Evolutionary conservation across 2,888 invertebrate species (phyloP), one percentile per base, ranked within the genome.

Genomic region (Maniola hyperantus): DNA sequence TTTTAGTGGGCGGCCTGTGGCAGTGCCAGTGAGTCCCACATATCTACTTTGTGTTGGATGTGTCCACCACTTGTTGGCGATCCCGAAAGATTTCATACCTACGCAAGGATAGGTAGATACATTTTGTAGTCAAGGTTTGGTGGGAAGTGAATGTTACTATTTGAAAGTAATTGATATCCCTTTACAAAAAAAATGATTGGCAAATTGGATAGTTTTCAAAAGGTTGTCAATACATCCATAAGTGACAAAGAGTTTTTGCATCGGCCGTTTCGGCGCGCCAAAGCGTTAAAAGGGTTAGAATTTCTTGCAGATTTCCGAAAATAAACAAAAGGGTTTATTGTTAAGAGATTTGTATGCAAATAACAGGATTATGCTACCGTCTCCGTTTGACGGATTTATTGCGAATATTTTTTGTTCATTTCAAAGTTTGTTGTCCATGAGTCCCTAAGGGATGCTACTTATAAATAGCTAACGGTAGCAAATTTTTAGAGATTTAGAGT

Each of bases 331-430:
- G 76, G 71, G 70, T 74, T 74, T 78, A 80, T 88, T 90, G 87
- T 89, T 77, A 72, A 73, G 68, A 75, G 80, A 82, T 80, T 85
- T 90, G 89, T 90, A 90, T 91, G 91, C 89, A 91, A 91, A 90
- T 91, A 91, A 91, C 82, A 87, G 83, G 87, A 90, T 90, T 88
- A 85, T 72, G 91, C 92, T 92, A 91, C 92, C 81, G 88, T 84
- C 78, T 74, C 69, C 71, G 66, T 80, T 81, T 83, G 81, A 82
- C 74, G 77, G 80, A 83, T 81, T 84, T 87, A 83, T 83, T 82
- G 78, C 72, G 67, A 66, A 74, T 72, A 75, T 77, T 74, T 78
- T 78, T 75, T 75, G 76, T 76, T 74, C 5, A 15, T 42, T 53
- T 62, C 15, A 18, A 74, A 72, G 69, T 78, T 79, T 80, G 76